Evolutionary conservation across 2,113 vertebrate species (phyloP).

Genomic region (Pardalotus punctatus): DNA sequence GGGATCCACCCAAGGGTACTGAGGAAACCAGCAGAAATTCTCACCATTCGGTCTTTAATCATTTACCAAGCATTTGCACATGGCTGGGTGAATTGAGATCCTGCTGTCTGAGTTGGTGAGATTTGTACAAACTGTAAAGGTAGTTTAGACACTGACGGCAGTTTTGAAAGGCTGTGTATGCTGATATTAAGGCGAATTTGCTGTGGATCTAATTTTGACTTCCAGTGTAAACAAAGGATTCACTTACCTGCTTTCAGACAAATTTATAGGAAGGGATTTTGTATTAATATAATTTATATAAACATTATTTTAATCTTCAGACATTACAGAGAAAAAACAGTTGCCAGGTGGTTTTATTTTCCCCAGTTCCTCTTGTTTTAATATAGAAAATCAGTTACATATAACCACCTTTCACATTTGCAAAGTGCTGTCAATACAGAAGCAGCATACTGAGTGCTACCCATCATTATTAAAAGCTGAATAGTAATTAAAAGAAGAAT

Average conservation of each 20-base stretch:
- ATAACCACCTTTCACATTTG: background rate
- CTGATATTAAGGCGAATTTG: background rate
- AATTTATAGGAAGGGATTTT: background rate
- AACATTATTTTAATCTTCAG: background rate
- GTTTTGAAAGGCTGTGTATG: background rate
- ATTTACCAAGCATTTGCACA: background rate
- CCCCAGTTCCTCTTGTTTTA: background rate
- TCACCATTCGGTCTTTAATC: background rate
- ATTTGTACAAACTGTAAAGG: background rate
- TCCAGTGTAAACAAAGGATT: background rate
- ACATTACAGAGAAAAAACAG: background rate
- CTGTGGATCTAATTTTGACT: background rate
- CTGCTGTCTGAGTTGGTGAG: background rate
- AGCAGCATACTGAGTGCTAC: background rate
- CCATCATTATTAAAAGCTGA: background rate
- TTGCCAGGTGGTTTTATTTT: background rate
- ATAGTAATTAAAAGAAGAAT: constrained; percentile 31
- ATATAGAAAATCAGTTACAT: background rate
- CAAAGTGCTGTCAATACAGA: background rate
- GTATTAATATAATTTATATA: background rate
- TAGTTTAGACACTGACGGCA: background rate
- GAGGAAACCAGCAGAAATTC: background rate
- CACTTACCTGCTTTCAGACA: background rate
- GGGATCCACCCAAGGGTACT: background rate
- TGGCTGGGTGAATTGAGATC: background rate